Conservation (phyloP, 2,113 vertebrate species). For the Sisor rabdophorus region DNA sequence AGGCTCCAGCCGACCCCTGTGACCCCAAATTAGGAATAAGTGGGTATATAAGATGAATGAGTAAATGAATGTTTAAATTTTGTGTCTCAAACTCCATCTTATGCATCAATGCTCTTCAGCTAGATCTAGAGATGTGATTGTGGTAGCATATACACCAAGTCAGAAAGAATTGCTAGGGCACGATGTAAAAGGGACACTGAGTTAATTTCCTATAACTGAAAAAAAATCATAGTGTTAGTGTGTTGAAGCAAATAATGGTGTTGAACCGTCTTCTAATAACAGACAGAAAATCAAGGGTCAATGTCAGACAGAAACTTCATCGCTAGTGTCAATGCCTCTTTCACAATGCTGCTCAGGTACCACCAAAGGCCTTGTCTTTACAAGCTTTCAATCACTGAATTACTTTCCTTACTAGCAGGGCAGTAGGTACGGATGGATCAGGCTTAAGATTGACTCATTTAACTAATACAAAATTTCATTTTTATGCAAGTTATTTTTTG, state of each 20-base stretch:
- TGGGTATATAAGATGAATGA: too few relatives aligned
- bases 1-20: too few relatives aligned
- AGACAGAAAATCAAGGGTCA: conserved; percentile 42
- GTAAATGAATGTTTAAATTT: too few relatives aligned
- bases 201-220: conserved; percentile 39
- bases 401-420: conserved; percentile 19
- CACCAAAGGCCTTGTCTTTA: conserved; percentile 30
- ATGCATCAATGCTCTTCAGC: not conserved
- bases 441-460: too few relatives aligned
- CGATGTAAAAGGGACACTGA: conserved; percentile 34
- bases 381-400: conserved; percentile 38
- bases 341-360: conserved; percentile 22
- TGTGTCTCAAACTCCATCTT: conserved; percentile 18
- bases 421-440: not conserved
- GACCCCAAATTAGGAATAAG: too few relatives aligned
- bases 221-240: conserved; percentile 16
- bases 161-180: conserved; percentile 22
- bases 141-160: not conserved
- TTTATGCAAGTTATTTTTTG: too few relatives aligned
- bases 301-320: conserved; percentile 43
- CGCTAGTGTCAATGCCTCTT: conserved; percentile 38
- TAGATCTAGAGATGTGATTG: conserved; percentile 3
- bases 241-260: conserved; percentile 22
- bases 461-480: too few relatives aligned
- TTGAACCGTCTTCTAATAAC: conserved; percentile 13